Evolutionary conservation across 2,113 vertebrate species (phyloP).

Genomic region (Hystrix brachyura): DNA sequence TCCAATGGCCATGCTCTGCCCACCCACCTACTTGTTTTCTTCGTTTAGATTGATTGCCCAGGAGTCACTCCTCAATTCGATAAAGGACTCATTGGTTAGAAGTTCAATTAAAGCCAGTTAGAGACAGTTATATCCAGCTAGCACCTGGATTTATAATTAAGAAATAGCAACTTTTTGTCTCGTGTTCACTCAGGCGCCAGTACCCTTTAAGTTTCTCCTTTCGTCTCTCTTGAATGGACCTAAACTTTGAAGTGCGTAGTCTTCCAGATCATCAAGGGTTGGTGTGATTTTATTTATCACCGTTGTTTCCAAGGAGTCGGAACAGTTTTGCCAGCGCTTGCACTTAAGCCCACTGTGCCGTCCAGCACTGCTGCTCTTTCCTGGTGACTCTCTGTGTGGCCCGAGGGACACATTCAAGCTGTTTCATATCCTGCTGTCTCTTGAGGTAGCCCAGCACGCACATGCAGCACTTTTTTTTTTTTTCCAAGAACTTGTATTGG

Average conservation of each 20-base stretch:
- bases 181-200: no score
- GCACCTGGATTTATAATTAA: background rate
- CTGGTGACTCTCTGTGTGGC: background rate
- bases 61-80: background rate
- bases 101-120: background rate
- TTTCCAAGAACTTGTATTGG: no score
- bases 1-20: background rate
- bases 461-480: background rate
- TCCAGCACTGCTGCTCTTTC: background rate
- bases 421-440: background rate
- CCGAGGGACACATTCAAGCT: background rate
- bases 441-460: background rate
- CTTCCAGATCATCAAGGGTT: background rate
- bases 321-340: background rate
- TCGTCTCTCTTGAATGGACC: background rate
- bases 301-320: background rate
- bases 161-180: background rate
- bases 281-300: background rate
- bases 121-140: background rate
- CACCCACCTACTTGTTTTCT: background rate
- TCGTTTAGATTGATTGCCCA: background rate
- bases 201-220: background rate
- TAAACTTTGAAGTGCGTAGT: background rate
- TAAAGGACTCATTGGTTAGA: background rate
- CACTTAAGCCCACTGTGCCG: background rate